A percentile compares a stretch with the other conserved stretches of the same genome.
phyloP scores from a whole-genome alignment of 2,797 vertebrate species.

The Halcyon badia region DNA sequence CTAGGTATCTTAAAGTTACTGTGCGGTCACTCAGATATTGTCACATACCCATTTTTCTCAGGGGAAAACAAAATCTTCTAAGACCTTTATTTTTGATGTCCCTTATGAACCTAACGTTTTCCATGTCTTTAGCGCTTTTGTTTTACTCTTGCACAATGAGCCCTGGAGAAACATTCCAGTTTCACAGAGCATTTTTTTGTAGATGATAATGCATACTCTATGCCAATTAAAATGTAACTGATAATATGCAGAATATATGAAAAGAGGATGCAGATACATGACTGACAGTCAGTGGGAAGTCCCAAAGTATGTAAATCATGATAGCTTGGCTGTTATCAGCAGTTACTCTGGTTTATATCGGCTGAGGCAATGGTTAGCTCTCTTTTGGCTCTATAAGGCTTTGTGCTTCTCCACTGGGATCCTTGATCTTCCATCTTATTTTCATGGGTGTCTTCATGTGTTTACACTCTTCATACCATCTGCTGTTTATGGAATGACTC shows the following conservation, averaged over 20 bases:
- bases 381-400: background rate
- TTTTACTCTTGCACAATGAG: background rate
- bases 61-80: background rate
- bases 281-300: background rate
- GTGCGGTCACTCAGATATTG: background rate
- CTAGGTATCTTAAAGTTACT: background rate
- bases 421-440: slow-evolving; percentile 17
- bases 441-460: slow-evolving; percentile 27
- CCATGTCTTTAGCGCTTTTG: background rate
- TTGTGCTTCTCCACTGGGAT: background rate
- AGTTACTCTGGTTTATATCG: background rate
- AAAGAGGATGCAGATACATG: background rate
- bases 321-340: background rate
- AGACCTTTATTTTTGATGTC: background rate
- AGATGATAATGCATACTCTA: background rate
- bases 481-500: slow-evolving; percentile 51
- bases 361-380: background rate
- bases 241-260: background rate
- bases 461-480: slow-evolving; percentile 16
- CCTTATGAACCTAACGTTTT: background rate
- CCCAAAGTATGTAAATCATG: background rate
- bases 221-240: background rate
- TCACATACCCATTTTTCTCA: background rate
- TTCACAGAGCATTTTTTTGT: background rate
- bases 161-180: background rate